A percentile compares a stretch with the other conserved stretches of the same genome.
Evolutionary conservation across 2,888 invertebrate species (phyloP).

Genomic region (Aphodius sticticus): DNA sequence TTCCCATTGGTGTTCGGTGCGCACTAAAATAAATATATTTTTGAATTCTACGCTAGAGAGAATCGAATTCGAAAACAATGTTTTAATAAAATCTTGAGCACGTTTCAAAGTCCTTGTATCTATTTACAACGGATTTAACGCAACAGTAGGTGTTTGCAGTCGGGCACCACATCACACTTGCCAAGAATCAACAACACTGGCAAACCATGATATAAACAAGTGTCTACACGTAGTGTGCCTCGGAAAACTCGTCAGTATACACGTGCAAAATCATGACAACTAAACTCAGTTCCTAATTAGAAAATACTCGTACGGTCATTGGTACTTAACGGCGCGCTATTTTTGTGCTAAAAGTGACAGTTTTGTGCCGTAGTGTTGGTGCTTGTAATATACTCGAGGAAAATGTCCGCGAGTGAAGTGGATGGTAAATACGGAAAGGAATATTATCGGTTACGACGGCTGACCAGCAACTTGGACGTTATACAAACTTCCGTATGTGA

Average conservation of each 20-base stretch:
- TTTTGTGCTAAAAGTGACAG: slow-evolving; percentile 12
- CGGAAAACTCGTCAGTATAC: not conserved
- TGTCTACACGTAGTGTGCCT: not conserved
- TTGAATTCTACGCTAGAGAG: not conserved
- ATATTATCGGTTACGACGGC: slow-evolving; percentile 71
- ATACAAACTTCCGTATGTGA: slow-evolving; percentile 74
- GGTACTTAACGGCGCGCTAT: slow-evolving; percentile 6
- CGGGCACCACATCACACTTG: slow-evolving; percentile 12
- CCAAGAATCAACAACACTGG: slow-evolving; percentile 24
- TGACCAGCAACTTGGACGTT: slow-evolving; percentile 74
- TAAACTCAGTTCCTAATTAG: not conserved
- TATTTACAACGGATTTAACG: not conserved
- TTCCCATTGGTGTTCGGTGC: not conserved
- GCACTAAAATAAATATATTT: not conserved
- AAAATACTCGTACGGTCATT: not conserved
- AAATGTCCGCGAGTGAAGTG: slow-evolving; percentile 36
- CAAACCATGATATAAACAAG: not conserved
- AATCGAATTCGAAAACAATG: not conserved
- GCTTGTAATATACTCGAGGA: not conserved
- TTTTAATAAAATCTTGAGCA: not conserved
- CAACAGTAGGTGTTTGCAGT: slow-evolving; percentile 4
- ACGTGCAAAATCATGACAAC: not conserved
- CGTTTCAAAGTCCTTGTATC: slow-evolving; percentile 4
- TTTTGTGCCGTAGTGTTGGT: not conserved
- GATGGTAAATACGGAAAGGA: slow-evolving; percentile 68